Conservation (phyloP, 1,140 invertebrate species). For the Formica exsecta region DNA sequence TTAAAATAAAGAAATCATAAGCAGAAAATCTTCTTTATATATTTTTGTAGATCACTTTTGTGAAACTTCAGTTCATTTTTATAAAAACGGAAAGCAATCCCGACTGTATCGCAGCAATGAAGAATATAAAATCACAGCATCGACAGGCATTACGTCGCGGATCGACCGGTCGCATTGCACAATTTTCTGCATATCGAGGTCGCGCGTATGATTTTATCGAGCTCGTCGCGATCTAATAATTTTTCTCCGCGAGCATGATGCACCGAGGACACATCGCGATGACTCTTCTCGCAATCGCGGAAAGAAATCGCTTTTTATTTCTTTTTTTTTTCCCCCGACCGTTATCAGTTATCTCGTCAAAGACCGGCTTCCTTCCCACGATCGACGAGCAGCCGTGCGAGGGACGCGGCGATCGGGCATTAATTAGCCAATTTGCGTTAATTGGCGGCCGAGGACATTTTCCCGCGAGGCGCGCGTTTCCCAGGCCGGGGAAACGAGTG, state of each 20-base stretch:
- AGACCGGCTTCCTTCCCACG: constrained; percentile 53
- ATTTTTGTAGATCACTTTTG: neutral
- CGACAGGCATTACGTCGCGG: constrained; percentile 4
- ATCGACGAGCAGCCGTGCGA: neutral
- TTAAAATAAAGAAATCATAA: neutral
- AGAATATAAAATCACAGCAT: constrained; percentile 10
- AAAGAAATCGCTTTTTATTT: constrained; percentile 16
- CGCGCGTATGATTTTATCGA: constrained; percentile 50
- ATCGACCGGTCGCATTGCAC: constrained; percentile 20
- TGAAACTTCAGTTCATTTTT: neutral
- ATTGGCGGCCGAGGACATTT: constrained; percentile 85
- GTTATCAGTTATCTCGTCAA: constrained; percentile 38
- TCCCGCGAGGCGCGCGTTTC: constrained; percentile 81
- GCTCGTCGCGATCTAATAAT: constrained; percentile 40
- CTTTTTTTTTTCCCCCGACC: neutral
- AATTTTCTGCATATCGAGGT: constrained; percentile 57
- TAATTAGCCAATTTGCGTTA: constrained; percentile 86
- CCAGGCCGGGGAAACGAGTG: constrained; percentile 85
- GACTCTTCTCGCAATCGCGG: neutral
- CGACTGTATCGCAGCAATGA: neutral
- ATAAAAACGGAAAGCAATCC: neutral
- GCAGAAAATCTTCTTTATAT: neutral
- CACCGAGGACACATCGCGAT: constrained; percentile 10
- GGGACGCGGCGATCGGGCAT: constrained; percentile 77
- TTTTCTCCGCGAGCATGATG: constrained; percentile 32